A percentile compares a stretch with the other conserved stretches of the same genome.
Conservation (phyloP, 2,797 vertebrate species). For the Enteromius mattozi region DNA sequence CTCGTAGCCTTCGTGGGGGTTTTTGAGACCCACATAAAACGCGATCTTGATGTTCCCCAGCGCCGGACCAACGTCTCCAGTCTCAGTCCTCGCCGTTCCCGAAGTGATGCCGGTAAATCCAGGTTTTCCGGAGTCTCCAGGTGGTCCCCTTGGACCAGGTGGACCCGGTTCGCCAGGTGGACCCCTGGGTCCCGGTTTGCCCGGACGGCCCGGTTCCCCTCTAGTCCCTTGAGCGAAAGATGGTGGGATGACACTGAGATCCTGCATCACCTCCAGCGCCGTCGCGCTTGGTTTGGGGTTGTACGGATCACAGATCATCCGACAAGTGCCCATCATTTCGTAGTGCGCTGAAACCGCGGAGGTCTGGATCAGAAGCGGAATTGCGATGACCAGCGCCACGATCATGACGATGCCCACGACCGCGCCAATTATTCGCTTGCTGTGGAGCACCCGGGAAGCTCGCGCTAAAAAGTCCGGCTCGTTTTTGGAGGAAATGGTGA, state of each 20-base stretch:
- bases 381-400: constrained; percentile 81
- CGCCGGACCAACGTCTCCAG: constrained; percentile 78
- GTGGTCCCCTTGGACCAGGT: constrained; percentile 87
- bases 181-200: constrained; percentile 87
- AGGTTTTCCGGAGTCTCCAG: constrained; percentile 80
- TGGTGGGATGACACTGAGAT: constrained; percentile 82
- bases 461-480: constrained; percentile 81
- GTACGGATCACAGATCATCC: constrained; percentile 96
- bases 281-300: constrained; percentile 79
- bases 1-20: constrained; percentile 94
- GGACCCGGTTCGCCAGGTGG: constrained; percentile 88
- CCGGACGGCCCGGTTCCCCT: constrained; percentile 86
- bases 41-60: constrained; percentile 83
- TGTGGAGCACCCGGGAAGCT: constrained; percentile 81
- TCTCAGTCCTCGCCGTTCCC: constrained; percentile 76
- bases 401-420: constrained; percentile 84
- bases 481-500: constrained; percentile 83
- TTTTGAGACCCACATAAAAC: constrained; percentile 95
- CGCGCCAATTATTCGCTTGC: constrained; percentile 81
- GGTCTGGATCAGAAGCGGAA: constrained; percentile 85
- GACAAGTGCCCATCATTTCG: constrained; percentile 96
- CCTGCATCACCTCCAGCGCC: constrained; percentile 88
- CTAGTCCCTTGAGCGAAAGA: constrained; percentile 88
- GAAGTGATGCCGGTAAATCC: constrained; percentile 77
- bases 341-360: constrained; percentile 84